A percentile compares a stretch with the other conserved stretches of the same genome.
Conservation (phyloP, 2,113 vertebrate genomes). For the Lasiurus cinereus region DNA sequence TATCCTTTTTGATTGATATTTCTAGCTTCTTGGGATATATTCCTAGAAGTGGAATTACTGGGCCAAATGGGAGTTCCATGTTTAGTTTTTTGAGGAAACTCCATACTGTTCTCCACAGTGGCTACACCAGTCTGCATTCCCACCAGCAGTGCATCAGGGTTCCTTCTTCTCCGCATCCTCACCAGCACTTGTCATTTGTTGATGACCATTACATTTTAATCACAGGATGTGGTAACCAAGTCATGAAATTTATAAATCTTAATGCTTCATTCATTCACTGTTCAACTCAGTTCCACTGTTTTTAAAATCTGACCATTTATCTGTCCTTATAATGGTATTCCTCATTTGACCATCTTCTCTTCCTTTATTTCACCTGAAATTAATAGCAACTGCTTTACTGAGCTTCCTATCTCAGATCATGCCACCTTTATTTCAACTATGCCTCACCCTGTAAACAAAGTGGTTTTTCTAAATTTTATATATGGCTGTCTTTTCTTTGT, state of each 20-base stretch:
- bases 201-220: background rate
- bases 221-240: background rate
- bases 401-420: background rate
- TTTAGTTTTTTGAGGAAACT: too few species aligned
- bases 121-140: too few species aligned
- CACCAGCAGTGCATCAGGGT: too few species aligned
- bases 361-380: background rate
- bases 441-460: background rate
- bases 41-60: too few species aligned
- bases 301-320: background rate
- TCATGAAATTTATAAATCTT: background rate
- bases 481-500: background rate
- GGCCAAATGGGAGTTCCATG: too few species aligned
- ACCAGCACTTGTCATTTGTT: too few species aligned
- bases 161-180: too few species aligned
- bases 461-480: background rate
- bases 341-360: background rate
- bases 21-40: too few species aligned
- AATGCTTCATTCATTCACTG: background rate
- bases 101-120: too few species aligned
- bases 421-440: background rate
- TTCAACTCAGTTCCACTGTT: background rate
- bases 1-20: too few species aligned
- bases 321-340: background rate
- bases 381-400: background rate